Conservation (phyloP, 2,888 invertebrate species). For the Chymomyza caudatula region DNA sequence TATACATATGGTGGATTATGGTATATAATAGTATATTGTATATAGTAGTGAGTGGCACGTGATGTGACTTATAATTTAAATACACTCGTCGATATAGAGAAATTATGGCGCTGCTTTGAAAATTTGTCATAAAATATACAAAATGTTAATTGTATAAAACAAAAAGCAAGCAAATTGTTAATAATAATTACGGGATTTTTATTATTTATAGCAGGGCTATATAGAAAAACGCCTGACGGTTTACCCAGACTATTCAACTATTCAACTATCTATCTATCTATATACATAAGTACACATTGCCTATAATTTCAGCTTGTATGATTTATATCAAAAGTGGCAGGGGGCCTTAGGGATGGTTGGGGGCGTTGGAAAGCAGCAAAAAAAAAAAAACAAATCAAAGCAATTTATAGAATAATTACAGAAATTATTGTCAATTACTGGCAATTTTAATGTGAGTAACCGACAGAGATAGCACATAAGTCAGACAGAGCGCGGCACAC, state of each 20-base stretch:
- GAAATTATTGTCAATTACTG: constrained; percentile 68
- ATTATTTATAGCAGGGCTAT: neutral
- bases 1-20: no score
- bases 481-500: neutral
- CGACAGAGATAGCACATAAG: neutral
- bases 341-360: neutral
- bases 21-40: neutral
- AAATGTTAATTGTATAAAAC: neutral
- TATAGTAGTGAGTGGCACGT: constrained; percentile 33
- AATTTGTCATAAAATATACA: neutral
- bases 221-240: neutral
- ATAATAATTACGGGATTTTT: neutral
- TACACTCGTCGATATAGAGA: constrained; percentile 12
- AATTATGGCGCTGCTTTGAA: constrained; percentile 13
- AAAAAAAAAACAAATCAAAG: neutral
- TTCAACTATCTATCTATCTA: neutral
- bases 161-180: no score
- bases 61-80: constrained; percentile 34
- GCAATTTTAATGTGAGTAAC: constrained; percentile 44
- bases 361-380: neutral
- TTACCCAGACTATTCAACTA: neutral
- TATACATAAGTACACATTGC: neutral
- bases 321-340: neutral
- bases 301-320: neutral
- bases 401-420: constrained; percentile 41